phyloP scores from a whole-genome alignment of 23 tunicate genomes.

The Ciona savignyi region DNA sequence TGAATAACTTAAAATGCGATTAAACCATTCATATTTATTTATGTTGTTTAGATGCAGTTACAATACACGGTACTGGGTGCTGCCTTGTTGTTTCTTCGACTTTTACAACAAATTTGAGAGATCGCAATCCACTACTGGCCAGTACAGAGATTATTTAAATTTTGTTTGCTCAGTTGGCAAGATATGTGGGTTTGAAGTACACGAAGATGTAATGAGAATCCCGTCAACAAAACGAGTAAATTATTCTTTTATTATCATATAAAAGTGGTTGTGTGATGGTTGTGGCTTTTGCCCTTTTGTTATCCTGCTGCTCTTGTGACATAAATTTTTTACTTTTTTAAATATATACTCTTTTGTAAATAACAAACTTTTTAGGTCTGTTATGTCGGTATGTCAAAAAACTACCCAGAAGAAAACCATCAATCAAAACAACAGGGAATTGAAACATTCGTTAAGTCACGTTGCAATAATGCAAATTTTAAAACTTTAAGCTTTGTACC shows the following conservation, averaged over 20 bases:
- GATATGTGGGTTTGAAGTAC: constrained; percentile 52
- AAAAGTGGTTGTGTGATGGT: no score
- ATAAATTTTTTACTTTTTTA: no score
- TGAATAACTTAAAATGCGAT: background rate
- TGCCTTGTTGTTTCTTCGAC: constrained; percentile 87
- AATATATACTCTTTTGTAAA: no score
- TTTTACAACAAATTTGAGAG: constrained; percentile 74
- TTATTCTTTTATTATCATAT: background rate
- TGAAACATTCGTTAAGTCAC: constrained; percentile 26
- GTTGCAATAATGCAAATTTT: background rate
- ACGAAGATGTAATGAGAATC: constrained; percentile 91
- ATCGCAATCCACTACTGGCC: constrained; percentile 44
- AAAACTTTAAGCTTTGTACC: constrained; percentile 22
- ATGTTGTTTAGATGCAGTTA: constrained; percentile 26
- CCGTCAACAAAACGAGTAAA: constrained; percentile 93
- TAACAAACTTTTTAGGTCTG: constrained; percentile 36
- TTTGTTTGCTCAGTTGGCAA: constrained; percentile 48
- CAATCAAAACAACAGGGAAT: constrained; percentile 1
- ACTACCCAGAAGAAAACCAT: constrained; percentile 18
- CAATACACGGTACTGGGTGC: constrained; percentile 73
- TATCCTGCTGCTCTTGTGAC: no score
- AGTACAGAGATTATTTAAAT: constrained; percentile 64
- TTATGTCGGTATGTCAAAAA: constrained; percentile 53
- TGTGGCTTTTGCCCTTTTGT: no score
- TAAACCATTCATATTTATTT: background rate